A percentile compares a stretch with the other conserved stretches of the same genome.
These are phyloP conservation scores for Zaprionus davidi DNA, from an alignment of 1,140 invertebrate genomes.

Conservation along the genomic window DNA sequence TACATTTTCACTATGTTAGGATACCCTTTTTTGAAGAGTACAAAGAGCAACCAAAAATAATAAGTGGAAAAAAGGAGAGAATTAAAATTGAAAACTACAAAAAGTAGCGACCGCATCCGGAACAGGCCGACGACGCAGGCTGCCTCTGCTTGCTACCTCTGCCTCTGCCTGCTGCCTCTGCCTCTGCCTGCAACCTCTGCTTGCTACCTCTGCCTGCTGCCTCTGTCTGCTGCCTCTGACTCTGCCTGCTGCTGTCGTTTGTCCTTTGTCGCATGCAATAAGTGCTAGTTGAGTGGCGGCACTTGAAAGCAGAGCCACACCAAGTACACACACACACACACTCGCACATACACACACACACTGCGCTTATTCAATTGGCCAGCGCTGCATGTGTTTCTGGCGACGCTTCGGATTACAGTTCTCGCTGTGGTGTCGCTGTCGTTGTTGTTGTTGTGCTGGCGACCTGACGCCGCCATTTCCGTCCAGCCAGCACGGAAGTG, in stretches of 20 bases:
- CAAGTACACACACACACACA: slow-evolving; percentile 51
- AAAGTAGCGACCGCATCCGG: slow-evolving; percentile 79
- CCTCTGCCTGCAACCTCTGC: not conserved
- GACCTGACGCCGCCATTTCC: slow-evolving; percentile 79
- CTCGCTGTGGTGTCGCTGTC: slow-evolving; percentile 71
- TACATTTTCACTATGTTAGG: too few relatives aligned
- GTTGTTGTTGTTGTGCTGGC: slow-evolving; percentile 68
- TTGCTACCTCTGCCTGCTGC: slow-evolving; percentile 30
- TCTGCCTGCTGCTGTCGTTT: slow-evolving; percentile 69
- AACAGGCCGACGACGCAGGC: slow-evolving; percentile 54
- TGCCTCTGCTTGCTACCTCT: not conserved
- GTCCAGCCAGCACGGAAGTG: slow-evolving; percentile 73
- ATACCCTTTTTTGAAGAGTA: too few relatives aligned
- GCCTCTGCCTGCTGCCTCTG: not conserved
- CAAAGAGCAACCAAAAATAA: slow-evolving; percentile 22
- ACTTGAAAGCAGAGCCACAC: slow-evolving; percentile 81
- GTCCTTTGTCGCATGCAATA: slow-evolving; percentile 76
- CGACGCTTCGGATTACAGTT: slow-evolving; percentile 75
- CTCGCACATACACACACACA: slow-evolving; percentile 12
- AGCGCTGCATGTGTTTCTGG: slow-evolving; percentile 71
- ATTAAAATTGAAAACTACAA: slow-evolving; percentile 78
- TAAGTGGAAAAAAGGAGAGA: slow-evolving; percentile 32
- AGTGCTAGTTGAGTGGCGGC: slow-evolving; percentile 80
- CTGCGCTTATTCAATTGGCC: slow-evolving; percentile 55
- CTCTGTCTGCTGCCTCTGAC: slow-evolving; percentile 6